Evolutionary conservation across 2,797 vertebrate species (phyloP).

Genomic region (Lepidocolaptes lacrymiger): DNA sequence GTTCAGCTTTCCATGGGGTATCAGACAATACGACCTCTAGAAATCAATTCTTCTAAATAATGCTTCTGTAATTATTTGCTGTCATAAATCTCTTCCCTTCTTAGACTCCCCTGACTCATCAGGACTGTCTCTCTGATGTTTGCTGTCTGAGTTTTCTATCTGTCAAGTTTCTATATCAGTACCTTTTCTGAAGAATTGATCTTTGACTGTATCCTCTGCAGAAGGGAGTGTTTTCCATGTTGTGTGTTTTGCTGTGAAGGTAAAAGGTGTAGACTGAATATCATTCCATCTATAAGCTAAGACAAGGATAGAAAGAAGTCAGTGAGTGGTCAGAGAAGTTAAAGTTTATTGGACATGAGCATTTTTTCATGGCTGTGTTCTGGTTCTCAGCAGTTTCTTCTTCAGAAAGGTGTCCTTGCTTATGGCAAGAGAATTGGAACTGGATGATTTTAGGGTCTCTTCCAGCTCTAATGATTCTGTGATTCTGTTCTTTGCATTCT

Average conservation of each 20-base stretch:
- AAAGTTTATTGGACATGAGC: background rate
- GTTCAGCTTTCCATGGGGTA: background rate
- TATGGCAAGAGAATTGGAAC: background rate
- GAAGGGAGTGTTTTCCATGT: background rate
- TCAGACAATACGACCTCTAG: background rate
- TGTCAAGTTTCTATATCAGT: background rate
- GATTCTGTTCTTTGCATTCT: background rate
- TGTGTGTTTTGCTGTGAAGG: background rate
- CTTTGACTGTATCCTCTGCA: background rate
- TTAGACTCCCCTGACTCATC: background rate
- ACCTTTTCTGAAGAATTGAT: background rate
- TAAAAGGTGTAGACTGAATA: background rate
- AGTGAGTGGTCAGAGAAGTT: background rate
- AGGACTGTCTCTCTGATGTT: background rate
- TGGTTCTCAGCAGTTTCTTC: background rate
- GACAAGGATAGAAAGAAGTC: background rate
- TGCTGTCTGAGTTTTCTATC: background rate
- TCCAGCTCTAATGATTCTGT: background rate
- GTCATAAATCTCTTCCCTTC: background rate
- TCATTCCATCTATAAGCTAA: background rate
- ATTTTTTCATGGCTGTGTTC: background rate
- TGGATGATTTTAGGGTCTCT: background rate
- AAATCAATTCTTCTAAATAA: background rate
- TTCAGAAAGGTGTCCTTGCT: background rate
- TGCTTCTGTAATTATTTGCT: background rate